Evolutionary conservation across 1,140 invertebrate genomes (phyloP), one percentile per base, ranked within the genome.

Genomic region (Plectus sambesii): DNA sequence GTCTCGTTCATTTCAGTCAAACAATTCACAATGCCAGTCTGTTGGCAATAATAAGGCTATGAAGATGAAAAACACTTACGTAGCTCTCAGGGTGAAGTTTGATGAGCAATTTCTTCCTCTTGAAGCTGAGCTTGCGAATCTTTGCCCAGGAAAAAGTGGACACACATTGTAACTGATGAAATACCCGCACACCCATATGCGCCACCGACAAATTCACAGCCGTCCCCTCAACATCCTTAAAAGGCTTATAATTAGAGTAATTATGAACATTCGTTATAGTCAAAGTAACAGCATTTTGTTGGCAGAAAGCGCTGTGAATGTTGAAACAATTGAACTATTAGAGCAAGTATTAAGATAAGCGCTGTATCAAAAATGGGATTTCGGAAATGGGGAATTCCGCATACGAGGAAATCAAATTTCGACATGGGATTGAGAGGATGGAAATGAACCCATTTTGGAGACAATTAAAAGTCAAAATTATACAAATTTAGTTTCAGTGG

Each of bases 121-220:
- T 98, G 70, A 98, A 99, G 56, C 88, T 94, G 55, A 99, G 83
- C 77, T 99, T 98, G 53, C 93, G 77, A 59, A 99, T 92, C 78
- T 97, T 97, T 8, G 90, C 89, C 93, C 93, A 99, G 46, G 89
- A 94, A 73, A 98, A 98, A 29, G 89, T 96, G 74, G 94, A 97
- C 57, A 97, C 94, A 75, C 90, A 92, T 2, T 87, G 92, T 62
- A 81, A 82, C 71, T 88, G 83, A 74, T 98, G 92, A 75, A 92
- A 98, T 29, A 99, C 89, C 38, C 93, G 78, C 50, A 98, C 85
- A 43, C 93, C 93, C 83, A 92, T 86, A 72, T 98, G 92, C 17
- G 88, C 87, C 5, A 96, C 90, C 23, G 90, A 83, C 53, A 99
- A 74, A 75, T 92, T 90, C 4, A 97, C 71, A 1, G 86, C 79